phyloP scores from a whole-genome alignment of 2,888 invertebrate genomes.

The Cheiracanthium punctorium region DNA sequence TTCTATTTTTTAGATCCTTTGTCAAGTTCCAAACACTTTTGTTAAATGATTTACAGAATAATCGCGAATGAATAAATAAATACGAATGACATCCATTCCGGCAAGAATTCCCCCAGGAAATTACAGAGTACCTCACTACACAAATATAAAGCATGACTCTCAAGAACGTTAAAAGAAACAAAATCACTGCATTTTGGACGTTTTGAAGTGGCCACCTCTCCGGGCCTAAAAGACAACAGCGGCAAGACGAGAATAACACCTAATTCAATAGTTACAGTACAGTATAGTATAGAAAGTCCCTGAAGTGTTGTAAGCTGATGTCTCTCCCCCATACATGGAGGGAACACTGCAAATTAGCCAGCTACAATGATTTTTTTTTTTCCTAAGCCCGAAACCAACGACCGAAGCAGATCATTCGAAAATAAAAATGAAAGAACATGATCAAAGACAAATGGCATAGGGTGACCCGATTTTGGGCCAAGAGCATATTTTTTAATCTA shows the following conservation, averaged over 20 bases:
- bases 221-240: conserved; percentile 6
- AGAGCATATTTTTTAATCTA: neutral
- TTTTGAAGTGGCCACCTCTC: neutral
- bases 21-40: no score
- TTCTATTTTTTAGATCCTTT: no score
- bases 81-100: no score
- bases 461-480: conserved; percentile 16
- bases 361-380: conserved; percentile 19
- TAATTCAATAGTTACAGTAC: conserved; percentile 7
- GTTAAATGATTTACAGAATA: no score
- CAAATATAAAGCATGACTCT: no score
- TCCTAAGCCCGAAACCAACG: neutral
- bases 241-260: conserved; percentile 12
- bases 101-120: no score
- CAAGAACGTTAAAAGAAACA: no score
- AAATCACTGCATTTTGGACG: neutral
- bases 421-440: conserved; percentile 1
- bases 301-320: conserved; percentile 64
- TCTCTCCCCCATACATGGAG: conserved; percentile 26
- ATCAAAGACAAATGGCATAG: conserved; percentile 20
- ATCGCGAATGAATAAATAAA: no score
- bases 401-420: conserved; percentile 17
- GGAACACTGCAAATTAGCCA: conserved; percentile 35
- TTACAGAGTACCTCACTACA: no score
- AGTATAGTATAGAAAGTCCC: conserved; percentile 48